Evolutionary conservation across 1,140 invertebrate species (phyloP), one percentile per base, ranked within the genome.

Genomic region (Trichonephila clavata): DNA sequence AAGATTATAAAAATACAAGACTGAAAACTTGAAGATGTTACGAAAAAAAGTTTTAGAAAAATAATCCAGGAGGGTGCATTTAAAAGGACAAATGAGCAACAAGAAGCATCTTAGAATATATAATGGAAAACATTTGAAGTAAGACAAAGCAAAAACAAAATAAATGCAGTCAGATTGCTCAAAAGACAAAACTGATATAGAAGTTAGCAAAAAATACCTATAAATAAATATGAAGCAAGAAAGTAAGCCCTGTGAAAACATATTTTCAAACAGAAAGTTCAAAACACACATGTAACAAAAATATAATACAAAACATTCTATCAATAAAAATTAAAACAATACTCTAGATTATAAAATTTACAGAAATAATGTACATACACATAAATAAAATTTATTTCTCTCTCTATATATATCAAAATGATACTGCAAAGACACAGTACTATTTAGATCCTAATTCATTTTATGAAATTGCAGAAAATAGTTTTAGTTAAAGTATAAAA

Each of bases 281-380:
- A 32, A 18, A 18, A 32, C 27, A 24, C 7, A 27, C 24, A 71
- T 24, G 27, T 14, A 77, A 77, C 71, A 77, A 61, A 86, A 32
- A 71, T 71, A 71, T 71, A 77, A 77, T 77, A 77, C 71, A 77
- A 77, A 77, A 24, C n/a, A 24, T 16, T 68, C 27, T 43, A 20
- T 39, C 68, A 71, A 68, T 68, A 68, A 88, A 88, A 32, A 50
- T 88, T 65, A 71, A 68, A 88, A 88, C n/a, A 88, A 68, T 88
- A 88, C 57, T 88, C n/a, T 88, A 77, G 32, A 18, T 18, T 71
- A 27, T 43, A 88, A 88, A 50, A 68, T 68, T 65, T 88, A 88
- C 86, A 88, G 20, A 87, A 18, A 68, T 71, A 68, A 88, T 88
- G 27, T 88, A 88, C 86, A 88, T 71, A 88, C 71, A 32, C 86